Base-by-base conservation (phyloP, 1,140 invertebrate genomes). In the Anoplolepis gracilipes region DNA sequence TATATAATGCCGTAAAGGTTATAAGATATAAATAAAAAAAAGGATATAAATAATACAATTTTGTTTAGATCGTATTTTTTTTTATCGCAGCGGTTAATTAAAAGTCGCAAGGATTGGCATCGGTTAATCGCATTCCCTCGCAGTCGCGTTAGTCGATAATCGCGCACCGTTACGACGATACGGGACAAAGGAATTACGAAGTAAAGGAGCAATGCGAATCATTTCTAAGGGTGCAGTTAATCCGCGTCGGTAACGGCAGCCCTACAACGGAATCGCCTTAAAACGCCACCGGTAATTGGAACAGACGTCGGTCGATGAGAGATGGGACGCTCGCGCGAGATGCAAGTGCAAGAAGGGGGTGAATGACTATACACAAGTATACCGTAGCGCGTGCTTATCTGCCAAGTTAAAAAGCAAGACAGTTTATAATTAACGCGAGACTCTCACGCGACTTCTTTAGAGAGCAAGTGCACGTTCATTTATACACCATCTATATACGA, bases 171-270 rank as follows among this genome's bases (percentile, higher is more conserved):
- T 82, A 82, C 67, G 65, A 59, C 78, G 67, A 46, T 72, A 73
- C 78, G 53, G 67, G 53, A 82, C 78, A 82, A 82, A 82, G 67
- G 67, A 82, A 59, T 82, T 69, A 19, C 67, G 53, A 62, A 53
- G 81, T 76, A 55, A 77, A 39, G 73, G 72, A 64, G 81, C 81
- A 61, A 69, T 57, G 42, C 25, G 61, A 72, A 78, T 82, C 78
- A 59, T 90, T 94, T 93, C 88, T 93, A 92, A 92, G 93, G 93
- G 59, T 82, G 78, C 78, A 82, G 78, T 82, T 82, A 82, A 93
- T 94, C 92, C 93, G 92, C 93, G 93, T 94, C 92, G 89, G 87
- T 93, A 92, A 93, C 91, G 91, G 92, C 91, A 93, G 88, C 93
- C 92, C 53, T 92, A 93, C 86, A 88, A 92, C 77, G 88, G 87